A percentile compares a stretch with the other conserved stretches of the same genome.
These are phyloP conservation scores for Chaetura pelagica DNA, from an alignment of 2,113 vertebrate genomes.

Conservation along the genomic window DNA sequence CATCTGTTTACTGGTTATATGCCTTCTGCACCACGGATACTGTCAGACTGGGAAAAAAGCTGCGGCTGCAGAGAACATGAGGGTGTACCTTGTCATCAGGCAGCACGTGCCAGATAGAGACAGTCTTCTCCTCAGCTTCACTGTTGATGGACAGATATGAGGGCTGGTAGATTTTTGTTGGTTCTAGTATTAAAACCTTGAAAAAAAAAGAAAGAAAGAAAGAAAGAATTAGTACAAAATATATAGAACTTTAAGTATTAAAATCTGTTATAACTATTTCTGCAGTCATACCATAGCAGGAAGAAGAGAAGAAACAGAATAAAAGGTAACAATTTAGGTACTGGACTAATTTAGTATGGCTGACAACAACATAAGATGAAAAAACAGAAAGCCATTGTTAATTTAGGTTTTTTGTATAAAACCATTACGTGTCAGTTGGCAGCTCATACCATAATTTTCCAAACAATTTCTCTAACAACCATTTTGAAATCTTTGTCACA, in stretches of 20 bases:
- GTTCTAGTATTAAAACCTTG: conserved; percentile 96
- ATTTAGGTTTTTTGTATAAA: neutral
- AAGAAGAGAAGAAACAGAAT: neutral
- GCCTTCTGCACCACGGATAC: neutral
- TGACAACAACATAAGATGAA: neutral
- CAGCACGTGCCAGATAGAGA: conserved; percentile 97
- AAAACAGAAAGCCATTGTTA: neutral
- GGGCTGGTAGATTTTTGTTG: conserved; percentile 96
- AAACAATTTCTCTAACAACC: neutral
- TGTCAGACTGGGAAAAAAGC: neutral
- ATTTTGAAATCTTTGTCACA: neutral
- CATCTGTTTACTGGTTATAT: neutral
- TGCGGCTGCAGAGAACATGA: neutral
- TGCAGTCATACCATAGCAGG: neutral
- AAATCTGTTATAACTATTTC: neutral
- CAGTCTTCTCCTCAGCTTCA: conserved; percentile 92
- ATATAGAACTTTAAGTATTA: neutral
- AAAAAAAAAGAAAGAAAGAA: neutral
- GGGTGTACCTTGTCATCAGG: conserved; percentile 90
- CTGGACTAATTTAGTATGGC: neutral
- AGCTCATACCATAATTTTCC: neutral
- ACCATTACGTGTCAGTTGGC: neutral
- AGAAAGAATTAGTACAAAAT: neutral
- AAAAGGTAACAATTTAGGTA: neutral
- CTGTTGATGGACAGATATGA: conserved; percentile 97